Conservation (phyloP, 1,140 invertebrate species). For the Drosophila paulistorum region DNA sequence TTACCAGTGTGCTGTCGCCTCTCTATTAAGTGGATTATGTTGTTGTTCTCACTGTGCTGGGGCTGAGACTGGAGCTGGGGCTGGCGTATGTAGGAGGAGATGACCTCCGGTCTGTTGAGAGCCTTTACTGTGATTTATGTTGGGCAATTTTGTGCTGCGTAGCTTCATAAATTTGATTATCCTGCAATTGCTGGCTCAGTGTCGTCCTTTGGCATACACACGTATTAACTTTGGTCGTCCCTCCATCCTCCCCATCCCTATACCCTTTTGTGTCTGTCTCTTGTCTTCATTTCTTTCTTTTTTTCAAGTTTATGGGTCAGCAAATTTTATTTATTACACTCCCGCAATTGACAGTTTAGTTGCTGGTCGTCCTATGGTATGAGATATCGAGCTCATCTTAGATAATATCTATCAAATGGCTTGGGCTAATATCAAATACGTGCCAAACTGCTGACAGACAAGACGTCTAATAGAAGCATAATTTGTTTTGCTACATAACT, state of each 20-base stretch:
- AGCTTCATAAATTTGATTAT: slow-evolving; percentile 80
- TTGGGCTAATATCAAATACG: slow-evolving; percentile 41
- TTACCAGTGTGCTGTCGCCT: slow-evolving; percentile 53
- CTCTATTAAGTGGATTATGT: slow-evolving; percentile 77
- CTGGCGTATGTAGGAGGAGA: slow-evolving; percentile 10
- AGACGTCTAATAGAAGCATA: background rate
- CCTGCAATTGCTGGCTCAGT: slow-evolving; percentile 68
- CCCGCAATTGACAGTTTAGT: slow-evolving; percentile 72
- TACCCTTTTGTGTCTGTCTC: slow-evolving; percentile 1
- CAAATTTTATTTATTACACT: slow-evolving; percentile 76
- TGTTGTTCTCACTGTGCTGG: slow-evolving; percentile 63
- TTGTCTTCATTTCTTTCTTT: slow-evolving; percentile 10
- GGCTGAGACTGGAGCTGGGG: background rate
- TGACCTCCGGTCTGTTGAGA: slow-evolving; percentile 45
- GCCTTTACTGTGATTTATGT: slow-evolving; percentile 70
- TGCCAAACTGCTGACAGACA: slow-evolving; percentile 8
- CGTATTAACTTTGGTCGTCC: slow-evolving; percentile 9
- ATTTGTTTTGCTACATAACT: slow-evolving; percentile 11
- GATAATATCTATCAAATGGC: slow-evolving; percentile 59
- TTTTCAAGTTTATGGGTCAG: slow-evolving; percentile 68
- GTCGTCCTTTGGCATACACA: slow-evolving; percentile 12
- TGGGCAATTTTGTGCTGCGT: slow-evolving; percentile 68
- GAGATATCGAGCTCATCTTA: slow-evolving; percentile 18
- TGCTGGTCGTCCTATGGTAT: slow-evolving; percentile 24
- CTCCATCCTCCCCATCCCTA: background rate